A percentile compares a stretch with the other conserved stretches of the same genome.
Conservation (phyloP, 2,888 invertebrate species). For the Ectropis crepuscularia region DNA sequence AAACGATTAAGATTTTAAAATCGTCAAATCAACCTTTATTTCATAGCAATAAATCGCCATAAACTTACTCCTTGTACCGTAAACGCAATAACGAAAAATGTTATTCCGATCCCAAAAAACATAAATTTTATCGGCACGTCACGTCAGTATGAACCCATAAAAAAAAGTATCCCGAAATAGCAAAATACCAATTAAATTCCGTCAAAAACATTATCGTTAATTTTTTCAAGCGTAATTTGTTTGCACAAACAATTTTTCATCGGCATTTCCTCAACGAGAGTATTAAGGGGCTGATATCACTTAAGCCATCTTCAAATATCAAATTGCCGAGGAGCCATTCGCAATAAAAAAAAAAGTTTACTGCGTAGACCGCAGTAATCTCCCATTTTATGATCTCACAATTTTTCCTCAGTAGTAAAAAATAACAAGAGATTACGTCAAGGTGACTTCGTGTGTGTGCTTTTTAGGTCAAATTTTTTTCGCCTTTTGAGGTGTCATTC, state of each 20-base stretch:
- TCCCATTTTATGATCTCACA: conserved; percentile 28
- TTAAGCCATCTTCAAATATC: conserved; percentile 16
- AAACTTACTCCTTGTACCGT: no score
- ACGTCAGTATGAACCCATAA: neutral
- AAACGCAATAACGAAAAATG: no score
- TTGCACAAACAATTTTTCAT: conserved; percentile 1
- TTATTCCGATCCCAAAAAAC: no score
- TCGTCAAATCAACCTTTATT: no score
- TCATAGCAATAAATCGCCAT: no score
- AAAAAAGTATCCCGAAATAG: neutral
- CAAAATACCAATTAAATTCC: conserved; percentile 1
- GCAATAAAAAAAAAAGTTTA: conserved; percentile 22
- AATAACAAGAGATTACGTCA: conserved; percentile 7
- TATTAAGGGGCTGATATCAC: conserved; percentile 10
- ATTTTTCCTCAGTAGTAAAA: conserved; percentile 17
- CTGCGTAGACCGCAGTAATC: conserved; percentile 13
- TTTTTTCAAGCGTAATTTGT: neutral
- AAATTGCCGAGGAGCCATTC: conserved; percentile 13
- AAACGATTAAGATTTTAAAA: no score
- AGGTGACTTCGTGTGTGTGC: neutral
- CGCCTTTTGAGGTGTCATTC: no score
- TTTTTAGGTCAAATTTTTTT: no score
- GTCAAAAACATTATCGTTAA: neutral
- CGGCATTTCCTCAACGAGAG: conserved; percentile 7
- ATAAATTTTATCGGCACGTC: neutral